Base-by-base conservation (phyloP, 2,797 vertebrate genomes). In the Sebastes cheni region DNA sequence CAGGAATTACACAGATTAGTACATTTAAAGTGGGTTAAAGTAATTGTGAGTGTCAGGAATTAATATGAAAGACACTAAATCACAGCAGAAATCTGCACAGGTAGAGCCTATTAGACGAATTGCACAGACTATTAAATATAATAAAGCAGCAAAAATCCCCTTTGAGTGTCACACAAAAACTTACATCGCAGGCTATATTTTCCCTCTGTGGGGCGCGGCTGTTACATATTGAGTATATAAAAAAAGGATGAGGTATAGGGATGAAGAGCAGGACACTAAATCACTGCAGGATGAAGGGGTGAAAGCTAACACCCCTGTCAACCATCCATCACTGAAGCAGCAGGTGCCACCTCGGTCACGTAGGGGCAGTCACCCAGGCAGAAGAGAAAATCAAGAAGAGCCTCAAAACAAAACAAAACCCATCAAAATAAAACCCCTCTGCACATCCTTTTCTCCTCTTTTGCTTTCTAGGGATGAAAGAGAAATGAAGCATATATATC, bases 251-350 rank as follows among this genome's bases (percentile, higher is more conserved):
- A 75, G n/a, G 39, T 39, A 3, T 39, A 16, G 72, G 30, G 70
- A 58, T 61, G 50, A 55, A 67, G 61, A 82, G 54, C n/a, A 61
- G 58, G 60, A n/a, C 0, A 25, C 8, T 77, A 58, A 67, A 76
- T 80, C 68, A 78, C 20, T 55, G 67, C 59, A 76, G 56, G 56
- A 58, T 66, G 34, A 42, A 78, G 59, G 54, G 60, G 39, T 66
- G n/a, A 81, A 56, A 85, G 59, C 62, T 25, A 23, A 32, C 62
- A 58, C 34, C 46, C 7, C 59, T 74, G 75, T 87, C 80, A 84
- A 25, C 59, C 77, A 71, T 84, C 80, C 29, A 75, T 88, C 84
- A 83, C 58, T 25, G 54, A 8, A 69, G 77, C 81, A 88, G 77
- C 83, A 82, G 83, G 77, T 76, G 83, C 22, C 74, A 65, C 74